Base-by-base conservation (phyloP, 2,888 invertebrate species). In the Dynastes hyllus region DNA sequence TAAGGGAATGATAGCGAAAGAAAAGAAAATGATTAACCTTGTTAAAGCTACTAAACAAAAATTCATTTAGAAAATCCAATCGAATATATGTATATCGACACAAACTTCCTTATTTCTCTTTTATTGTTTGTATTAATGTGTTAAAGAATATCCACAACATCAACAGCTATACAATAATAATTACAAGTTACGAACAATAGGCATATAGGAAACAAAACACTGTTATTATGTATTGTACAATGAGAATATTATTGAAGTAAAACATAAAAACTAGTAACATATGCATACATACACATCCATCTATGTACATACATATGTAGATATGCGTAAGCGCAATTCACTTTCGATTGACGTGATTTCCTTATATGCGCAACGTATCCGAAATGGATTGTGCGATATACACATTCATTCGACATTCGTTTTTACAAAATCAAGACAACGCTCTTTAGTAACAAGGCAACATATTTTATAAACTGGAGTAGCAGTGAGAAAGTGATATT, bases 301-400 rank as follows among this genome's bases (percentile, higher is more conserved):
- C 55, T 5, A 55, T 55, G 6, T n/a, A 16, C n/a, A 55, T 55
- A 37, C 5, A 32, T 32, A 63, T 9, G 2, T 63, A 63, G 1
- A 29, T 63, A 9, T 37, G 63, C 9, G 22, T 40, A 67, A 45
- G 40, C 45, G 40, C 40, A 45, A 69, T 53, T 69, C 51, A 51
- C 29, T 69, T 69, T 69, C 69, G 50, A 69, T 53, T 27, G 69
- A 69, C 51, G 16, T n/a, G 66, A 45, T 69, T 50, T 69, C 69
- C 69, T 69, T 51, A 69, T 27, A 50, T 22, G 66, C 11, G 29
- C 50, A 27, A 29, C 27, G 8, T 69, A 13, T 69, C 29, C 27
- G 2, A 69, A 51, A 69, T 51, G 32, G 51, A 69, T 69, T 69
- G 22, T 51, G 13, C 22, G 16, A 50, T 50, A 45, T 16, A 50